Base-by-base conservation (phyloP, 53 echinoderm and acorn worm genomes). In the Holothuria leucospilota region DNA sequence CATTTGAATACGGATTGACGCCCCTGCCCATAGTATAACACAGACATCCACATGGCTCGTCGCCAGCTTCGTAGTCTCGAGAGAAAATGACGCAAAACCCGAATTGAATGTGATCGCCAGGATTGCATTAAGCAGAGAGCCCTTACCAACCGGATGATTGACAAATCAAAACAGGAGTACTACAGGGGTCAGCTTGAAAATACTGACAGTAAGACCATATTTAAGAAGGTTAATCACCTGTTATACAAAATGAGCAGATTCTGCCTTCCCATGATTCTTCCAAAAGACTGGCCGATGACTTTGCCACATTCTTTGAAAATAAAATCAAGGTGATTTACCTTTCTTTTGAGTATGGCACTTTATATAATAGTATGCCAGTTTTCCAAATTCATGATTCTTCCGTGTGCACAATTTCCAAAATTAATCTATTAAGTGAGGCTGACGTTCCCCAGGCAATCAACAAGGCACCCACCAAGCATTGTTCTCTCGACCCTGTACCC, bases 121-220 rank as follows among this genome's bases (percentile, higher is more conserved):
- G 23, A 20, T 18, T 70, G 5, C 9, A 70, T 70, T 24, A 40
- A 70, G 28, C 71, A 70, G 71, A 13, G 71, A 16, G 39, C 71
- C 5, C 18, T 28, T 4, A 75, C 77, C 5, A 75, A 75, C 14
- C 7, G 24, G 29, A 46, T 75, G 39, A 75, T 75, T 75, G 77
- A 75, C 16, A 75, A 75, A 39, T 39, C 40, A 7, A 75, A 75
- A 53, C 77, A 75, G 49, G 42, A 75, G 49, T 75, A 75, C 13
- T 75, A 75, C 29, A 75, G 52, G 26, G 15, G 26, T 16, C 49
- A 75, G 39, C 28, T 70, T 70, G n/a, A 70, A 26, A 2, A 20
- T 70, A 28, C 71, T 70, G 71, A 70, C 71, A 34, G 71, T 70
- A 70, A 70, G 39, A 70, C 71, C 39, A 40, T 70, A n/a, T 70